Percentiles rank a stretch among this genome's conserved stretches.
Conservation (phyloP, 2,113 vertebrate species). For the Gavia stellata region DNA sequence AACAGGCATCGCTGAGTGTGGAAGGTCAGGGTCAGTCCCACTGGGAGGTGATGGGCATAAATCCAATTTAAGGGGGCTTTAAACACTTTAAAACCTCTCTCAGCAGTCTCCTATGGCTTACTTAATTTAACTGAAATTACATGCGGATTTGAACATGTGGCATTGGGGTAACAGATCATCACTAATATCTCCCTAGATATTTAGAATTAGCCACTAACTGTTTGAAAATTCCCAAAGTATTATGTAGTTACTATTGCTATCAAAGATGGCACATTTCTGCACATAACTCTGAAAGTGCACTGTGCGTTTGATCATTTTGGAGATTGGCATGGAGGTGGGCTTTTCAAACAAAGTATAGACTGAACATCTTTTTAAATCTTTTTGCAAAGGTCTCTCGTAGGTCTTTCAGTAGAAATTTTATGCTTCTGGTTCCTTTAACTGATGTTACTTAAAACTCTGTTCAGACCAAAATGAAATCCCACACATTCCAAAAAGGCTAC, state of each 20-base stretch:
- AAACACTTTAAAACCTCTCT: not conserved
- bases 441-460: not conserved
- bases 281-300: not conserved
- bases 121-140: not conserved
- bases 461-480: not conserved
- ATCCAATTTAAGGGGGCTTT: not conserved
- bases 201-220: not conserved
- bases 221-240: not conserved
- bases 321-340: not conserved
- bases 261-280: accelerated
- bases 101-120: not conserved
- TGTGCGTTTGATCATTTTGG: not conserved
- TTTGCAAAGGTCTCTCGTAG: not conserved
- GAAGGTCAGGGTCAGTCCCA: not conserved
- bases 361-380: not conserved
- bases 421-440: not conserved
- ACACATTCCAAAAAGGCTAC: not conserved
- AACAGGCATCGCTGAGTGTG: not conserved
- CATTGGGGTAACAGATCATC: not conserved
- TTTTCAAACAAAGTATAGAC: not conserved
- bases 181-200: not conserved
- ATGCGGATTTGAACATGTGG: not conserved
- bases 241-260: not conserved
- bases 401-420: not conserved
- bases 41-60: not conserved